A percentile compares a stretch with the other conserved stretches of the same genome.
These are phyloP conservation scores for Drosophila sordidula DNA, from an alignment of 2,888 invertebrate species.

Conservation along the genomic window DNA sequence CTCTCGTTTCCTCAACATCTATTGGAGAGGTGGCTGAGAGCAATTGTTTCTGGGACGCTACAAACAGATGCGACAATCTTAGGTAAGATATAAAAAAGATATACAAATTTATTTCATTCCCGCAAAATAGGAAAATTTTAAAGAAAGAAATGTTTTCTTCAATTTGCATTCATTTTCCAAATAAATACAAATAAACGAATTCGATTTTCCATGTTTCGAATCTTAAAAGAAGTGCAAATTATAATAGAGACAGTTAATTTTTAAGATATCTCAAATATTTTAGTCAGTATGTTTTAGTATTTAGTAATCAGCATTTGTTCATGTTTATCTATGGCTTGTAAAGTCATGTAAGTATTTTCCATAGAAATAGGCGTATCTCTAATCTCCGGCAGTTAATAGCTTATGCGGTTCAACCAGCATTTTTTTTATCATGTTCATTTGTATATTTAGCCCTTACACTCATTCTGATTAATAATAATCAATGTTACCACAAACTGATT, in stretches of 20 bases:
- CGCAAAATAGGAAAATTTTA: no score
- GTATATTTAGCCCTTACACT: not conserved
- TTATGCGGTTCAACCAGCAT: constrained; percentile 1
- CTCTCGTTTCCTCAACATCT: not conserved
- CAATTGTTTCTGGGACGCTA: not conserved
- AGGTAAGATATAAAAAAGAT: not conserved
- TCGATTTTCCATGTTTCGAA: no score
- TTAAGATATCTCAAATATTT: no score
- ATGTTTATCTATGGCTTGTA: not conserved
- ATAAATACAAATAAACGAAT: no score
- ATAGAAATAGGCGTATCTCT: not conserved
- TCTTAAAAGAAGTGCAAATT: no score
- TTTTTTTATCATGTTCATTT: not conserved
- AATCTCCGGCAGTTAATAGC: not conserved
- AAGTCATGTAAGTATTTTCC: not conserved
- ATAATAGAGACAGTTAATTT: no score
- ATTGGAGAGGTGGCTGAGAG: not conserved
- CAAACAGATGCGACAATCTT: constrained; percentile 12
- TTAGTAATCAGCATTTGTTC: no score
- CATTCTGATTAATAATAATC: not conserved
- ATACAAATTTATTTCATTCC: no score
- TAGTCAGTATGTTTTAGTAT: no score
- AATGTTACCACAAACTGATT: not conserved
- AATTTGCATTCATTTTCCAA: no score
- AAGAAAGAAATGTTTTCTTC: no score